phyloP scores from a whole-genome alignment of 53 echinoderm and acorn worm species.

The Patiria pectinifera region DNA sequence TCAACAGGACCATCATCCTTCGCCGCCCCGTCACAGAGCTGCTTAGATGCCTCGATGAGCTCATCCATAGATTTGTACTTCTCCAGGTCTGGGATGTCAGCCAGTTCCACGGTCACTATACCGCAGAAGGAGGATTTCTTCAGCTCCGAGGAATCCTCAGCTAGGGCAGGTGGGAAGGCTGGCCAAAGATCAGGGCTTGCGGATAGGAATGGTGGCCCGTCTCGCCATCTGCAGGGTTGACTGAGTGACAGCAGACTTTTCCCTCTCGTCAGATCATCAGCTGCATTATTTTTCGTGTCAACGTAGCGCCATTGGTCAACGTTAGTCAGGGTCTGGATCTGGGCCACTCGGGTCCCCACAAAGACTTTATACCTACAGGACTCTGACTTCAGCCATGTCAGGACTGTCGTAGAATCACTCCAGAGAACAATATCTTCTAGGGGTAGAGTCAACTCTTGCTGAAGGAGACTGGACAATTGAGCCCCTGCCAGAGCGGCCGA shows the following conservation, averaged over 20 bases:
- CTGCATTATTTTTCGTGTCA: slow-evolving; percentile 4
- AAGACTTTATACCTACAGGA: slow-evolving; percentile 33
- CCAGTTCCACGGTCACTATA: slow-evolving; percentile 15
- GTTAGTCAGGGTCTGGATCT: slow-evolving; percentile 9
- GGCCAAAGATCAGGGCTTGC: neutral
- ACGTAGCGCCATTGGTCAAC: slow-evolving; percentile 44
- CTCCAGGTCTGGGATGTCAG: neutral
- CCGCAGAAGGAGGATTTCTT: slow-evolving; percentile 32
- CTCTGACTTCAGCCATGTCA: slow-evolving; percentile 45
- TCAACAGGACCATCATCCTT: too few species aligned
- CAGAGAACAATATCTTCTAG: neutral
- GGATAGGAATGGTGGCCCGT: slow-evolving; percentile 23
- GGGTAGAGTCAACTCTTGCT: too few species aligned
- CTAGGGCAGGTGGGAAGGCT: neutral
- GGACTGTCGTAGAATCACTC: slow-evolving; percentile 43
- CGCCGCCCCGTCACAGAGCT: neutral
- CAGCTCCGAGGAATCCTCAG: slow-evolving; percentile 1
- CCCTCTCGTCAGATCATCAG: neutral
- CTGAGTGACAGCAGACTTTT: neutral
- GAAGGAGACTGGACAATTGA: too few species aligned
- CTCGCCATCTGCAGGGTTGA: slow-evolving; percentile 25
- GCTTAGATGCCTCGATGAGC: neutral
- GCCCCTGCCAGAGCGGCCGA: too few species aligned
- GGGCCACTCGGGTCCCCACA: neutral
- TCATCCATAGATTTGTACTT: neutral